Evolutionary conservation across 2,888 invertebrate species (phyloP).

Genomic region (Isoperla grammatica): DNA sequence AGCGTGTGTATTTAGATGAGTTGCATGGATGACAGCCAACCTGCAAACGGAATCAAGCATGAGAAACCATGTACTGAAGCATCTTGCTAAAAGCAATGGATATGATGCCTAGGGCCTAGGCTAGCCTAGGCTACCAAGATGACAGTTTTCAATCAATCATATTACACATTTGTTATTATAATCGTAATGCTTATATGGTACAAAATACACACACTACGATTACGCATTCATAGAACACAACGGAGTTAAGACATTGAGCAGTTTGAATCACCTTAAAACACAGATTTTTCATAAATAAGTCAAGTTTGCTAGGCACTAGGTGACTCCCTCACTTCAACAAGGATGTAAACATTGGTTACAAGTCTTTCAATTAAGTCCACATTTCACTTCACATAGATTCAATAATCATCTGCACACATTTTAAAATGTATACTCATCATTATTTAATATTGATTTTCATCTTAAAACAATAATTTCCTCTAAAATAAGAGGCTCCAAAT

Average conservation of each 20-base stretch:
- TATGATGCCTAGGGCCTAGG: too few species aligned
- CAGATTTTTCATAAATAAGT: too few species aligned
- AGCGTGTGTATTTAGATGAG: conserved; percentile 42
- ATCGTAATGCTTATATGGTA: too few species aligned
- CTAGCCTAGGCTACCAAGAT: too few species aligned
- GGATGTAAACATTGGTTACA: conserved; percentile 30
- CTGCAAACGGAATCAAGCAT: conserved; percentile 10
- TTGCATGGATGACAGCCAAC: conserved; percentile 19
- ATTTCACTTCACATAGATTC: not conserved
- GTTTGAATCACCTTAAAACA: too few species aligned
- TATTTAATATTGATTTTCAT: conserved; percentile 10
- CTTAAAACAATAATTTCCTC: conserved; percentile 22
- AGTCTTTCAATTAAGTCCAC: not conserved
- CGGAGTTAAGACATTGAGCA: too few species aligned
- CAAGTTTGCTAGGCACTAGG: conserved; percentile 2
- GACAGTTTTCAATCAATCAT: too few species aligned
- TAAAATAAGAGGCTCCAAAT: conserved; percentile 25
- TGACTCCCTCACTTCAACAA: conserved; percentile 10
- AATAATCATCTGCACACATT: conserved; percentile 15
- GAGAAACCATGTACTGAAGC: too few species aligned
- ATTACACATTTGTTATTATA: too few species aligned
- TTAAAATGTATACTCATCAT: conserved; percentile 11
- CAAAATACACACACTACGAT: too few species aligned
- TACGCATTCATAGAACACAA: too few species aligned
- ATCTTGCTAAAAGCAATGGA: too few species aligned